Evolutionary conservation across 2,888 invertebrate genomes (phyloP), one percentile per base, ranked within the genome.

Genomic region (Plagiodera versicolora): DNA sequence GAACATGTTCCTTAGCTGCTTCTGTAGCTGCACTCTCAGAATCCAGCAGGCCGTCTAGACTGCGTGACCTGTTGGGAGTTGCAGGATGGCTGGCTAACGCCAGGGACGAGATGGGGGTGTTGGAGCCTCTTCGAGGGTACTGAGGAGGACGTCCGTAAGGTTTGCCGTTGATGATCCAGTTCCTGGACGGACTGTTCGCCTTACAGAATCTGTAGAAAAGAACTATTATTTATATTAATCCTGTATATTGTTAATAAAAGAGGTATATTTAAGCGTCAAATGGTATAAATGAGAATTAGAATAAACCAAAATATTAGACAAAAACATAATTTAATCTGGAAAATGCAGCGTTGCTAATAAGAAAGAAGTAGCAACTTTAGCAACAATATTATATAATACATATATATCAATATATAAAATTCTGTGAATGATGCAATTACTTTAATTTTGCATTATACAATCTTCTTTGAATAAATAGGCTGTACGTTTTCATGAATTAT

Each of bases 161-260:
- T 64, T 67, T 67, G 47, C 70, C 67, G 60, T 82, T 82, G 80
- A 81, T 80, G 66, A 85, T 82, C 80, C 86, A 84, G 74, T 84
- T 84, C 69, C 85, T 82, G 71, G 84, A 84, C 73, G 88, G 87
- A 81, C 85, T 87, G 70, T 86, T 84, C 69, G 87, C 85, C 80
- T 88, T 87, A 77, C 85, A 85, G 80, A 85, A 84, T 83, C 87
- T 88, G 81, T 1, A 81, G 81, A 58, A 67, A 72, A 69, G 61
- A 70, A 70, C 72, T 72, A 60, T 61, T 66, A 52, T 66, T 67
- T 60, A 53, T 44, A 16, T 53, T 53, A 53, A 28, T 32, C 14
- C 2, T 1, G 24, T 19, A 4, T 1, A 11, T 53, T 16, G 20
- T 53, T 53, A 44, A 39, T 52, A 19, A 28, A 49, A 57, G 35